These are phyloP conservation scores for Azemiops feae DNA, from an alignment of 2,113 vertebrate genomes.

Conservation along the genomic window DNA sequence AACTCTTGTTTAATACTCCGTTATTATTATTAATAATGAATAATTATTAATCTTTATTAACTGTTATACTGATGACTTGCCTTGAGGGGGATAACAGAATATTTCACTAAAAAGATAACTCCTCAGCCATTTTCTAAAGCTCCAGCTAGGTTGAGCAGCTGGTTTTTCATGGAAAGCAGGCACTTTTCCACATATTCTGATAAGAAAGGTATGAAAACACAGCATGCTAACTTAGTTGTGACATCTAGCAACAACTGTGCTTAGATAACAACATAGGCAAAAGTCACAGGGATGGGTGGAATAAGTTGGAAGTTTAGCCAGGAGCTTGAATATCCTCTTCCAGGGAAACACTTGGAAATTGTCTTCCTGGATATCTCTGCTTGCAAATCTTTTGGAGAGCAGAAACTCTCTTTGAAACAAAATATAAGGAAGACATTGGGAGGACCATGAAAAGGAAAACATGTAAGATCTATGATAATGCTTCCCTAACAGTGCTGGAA, in stretches of 20 bases:
- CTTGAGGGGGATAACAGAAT: background rate
- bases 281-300: background rate
- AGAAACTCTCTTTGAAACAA: background rate
- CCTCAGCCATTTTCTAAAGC: background rate
- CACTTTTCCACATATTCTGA: background rate
- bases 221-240: background rate
- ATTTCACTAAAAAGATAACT: background rate
- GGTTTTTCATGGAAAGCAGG: background rate
- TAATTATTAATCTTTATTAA: background rate
- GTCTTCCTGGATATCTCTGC: background rate
- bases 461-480: background rate
- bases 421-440: background rate
- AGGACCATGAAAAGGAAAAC: background rate
- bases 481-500: background rate
- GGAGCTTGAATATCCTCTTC: background rate
- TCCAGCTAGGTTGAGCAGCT: background rate
- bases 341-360: background rate
- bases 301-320: background rate
- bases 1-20: background rate
- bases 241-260: background rate
- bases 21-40: background rate
- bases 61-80: background rate
- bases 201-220: background rate
- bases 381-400: background rate
- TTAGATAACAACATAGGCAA: background rate